Evolutionary conservation across 2,797 vertebrate species (phyloP).

Genomic region (Scarus forsteni): DNA sequence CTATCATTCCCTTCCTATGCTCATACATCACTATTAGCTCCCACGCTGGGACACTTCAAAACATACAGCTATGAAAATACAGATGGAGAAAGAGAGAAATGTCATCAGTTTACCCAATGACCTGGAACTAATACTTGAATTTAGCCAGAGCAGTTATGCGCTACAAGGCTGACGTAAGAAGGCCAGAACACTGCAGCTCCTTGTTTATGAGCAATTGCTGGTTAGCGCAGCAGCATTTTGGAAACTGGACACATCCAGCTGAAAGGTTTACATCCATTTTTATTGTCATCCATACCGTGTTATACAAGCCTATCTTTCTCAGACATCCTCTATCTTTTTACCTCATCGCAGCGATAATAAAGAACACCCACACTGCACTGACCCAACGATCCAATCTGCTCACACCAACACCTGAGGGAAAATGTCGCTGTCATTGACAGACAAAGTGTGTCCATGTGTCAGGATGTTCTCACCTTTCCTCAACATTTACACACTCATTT

Average conservation of each 20-base stretch:
- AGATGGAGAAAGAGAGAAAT: constrained; percentile 54
- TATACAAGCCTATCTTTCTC: constrained; percentile 21
- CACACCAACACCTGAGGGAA: constrained; percentile 52
- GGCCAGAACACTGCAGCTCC: not conserved
- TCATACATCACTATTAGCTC: constrained; percentile 41
- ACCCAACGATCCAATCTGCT: constrained; percentile 61
- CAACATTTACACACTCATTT: constrained; percentile 27
- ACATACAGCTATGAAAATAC: constrained; percentile 59
- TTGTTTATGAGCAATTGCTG: constrained; percentile 1
- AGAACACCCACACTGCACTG: constrained; percentile 53
- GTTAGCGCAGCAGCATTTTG: not conserved
- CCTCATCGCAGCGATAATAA: constrained; percentile 55
- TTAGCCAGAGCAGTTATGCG: constrained; percentile 8
- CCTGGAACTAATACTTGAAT: constrained; percentile 68
- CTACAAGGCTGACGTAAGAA: not conserved
- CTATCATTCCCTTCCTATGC: constrained; percentile 35
- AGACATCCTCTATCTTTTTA: constrained; percentile 29
- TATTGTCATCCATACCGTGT: constrained; percentile 26
- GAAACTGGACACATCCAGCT: constrained; percentile 12
- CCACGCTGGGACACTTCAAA: constrained; percentile 49
- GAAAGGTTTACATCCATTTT: constrained; percentile 28
- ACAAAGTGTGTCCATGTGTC: constrained; percentile 24
- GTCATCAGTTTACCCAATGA: constrained; percentile 63
- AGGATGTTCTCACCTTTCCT: constrained; percentile 30
- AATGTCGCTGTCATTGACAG: constrained; percentile 56